Evolutionary conservation across 2,888 invertebrate species (phyloP).

Genomic region (Cyaniris semiargus): DNA sequence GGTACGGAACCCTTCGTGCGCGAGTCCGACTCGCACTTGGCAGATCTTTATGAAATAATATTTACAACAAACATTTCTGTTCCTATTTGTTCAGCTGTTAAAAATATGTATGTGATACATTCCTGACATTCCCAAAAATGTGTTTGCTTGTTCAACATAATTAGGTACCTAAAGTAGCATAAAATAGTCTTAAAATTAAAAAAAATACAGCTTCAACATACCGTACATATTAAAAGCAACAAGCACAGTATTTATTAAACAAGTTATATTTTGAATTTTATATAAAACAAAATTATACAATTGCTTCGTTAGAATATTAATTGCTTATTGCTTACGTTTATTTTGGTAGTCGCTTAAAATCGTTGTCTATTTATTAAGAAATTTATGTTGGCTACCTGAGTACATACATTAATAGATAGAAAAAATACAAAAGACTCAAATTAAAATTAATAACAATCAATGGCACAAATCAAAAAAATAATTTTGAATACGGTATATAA

Average conservation of each 20-base stretch:
- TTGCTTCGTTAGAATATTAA: neutral
- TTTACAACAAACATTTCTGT: no score
- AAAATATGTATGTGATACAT: no score
- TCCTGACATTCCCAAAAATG: no score
- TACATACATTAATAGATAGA: neutral
- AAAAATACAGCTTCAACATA: neutral
- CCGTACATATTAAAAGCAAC: neutral
- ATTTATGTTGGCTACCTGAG: neutral
- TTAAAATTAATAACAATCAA: neutral
- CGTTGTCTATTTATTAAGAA: neutral
- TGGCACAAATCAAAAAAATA: conserved; percentile 7
- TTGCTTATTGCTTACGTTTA: neutral
- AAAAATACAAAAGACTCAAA: neutral
- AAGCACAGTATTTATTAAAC: neutral
- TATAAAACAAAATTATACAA: neutral
- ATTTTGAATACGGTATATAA: neutral
- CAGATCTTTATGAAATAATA: no score
- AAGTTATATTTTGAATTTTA: neutral
- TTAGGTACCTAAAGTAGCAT: no score
- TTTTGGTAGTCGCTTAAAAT: neutral
- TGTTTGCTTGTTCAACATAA: no score
- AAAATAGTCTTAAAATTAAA: neutral
- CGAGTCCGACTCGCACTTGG: no score
- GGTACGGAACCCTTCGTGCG: no score
- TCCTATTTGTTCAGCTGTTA: no score